Evolutionary conservation across 2,888 invertebrate species (phyloP).

Genomic region (Cetonia aurata): DNA sequence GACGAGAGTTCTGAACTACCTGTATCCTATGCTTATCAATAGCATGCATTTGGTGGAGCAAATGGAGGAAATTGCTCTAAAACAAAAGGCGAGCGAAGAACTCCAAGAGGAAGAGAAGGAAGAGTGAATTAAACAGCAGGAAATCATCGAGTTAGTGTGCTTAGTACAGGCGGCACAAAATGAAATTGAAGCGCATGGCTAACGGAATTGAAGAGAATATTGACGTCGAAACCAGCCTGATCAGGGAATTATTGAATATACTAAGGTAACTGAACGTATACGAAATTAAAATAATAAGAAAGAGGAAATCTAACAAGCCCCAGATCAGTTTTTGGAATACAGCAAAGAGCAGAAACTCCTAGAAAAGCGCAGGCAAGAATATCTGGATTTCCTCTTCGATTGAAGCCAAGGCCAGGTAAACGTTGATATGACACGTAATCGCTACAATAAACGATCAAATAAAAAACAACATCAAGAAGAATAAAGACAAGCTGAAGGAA

Average conservation of each 20-base stretch:
- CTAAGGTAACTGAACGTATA: conserved; percentile 70
- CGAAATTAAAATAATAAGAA: conserved; percentile 70
- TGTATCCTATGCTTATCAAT: too few species aligned
- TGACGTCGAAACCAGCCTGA: conserved; percentile 56
- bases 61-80: conserved; percentile 61
- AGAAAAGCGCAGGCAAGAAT: conserved; percentile 64
- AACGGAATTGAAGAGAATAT: conserved; percentile 66
- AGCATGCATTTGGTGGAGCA: conserved; percentile 62
- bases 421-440: conserved; percentile 64
- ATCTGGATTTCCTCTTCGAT: conserved; percentile 69
- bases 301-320: conserved; percentile 61
- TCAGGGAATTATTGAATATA: conserved; percentile 67
- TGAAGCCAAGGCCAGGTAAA: conserved; percentile 68
- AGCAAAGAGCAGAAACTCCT: conserved; percentile 62
- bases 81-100: conserved; percentile 56
- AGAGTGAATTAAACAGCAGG: conserved; percentile 60
- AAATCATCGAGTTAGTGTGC: conserved; percentile 63
- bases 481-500: conserved; percentile 65
- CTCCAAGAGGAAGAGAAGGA: conserved; percentile 57
- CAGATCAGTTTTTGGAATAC: conserved; percentile 62
- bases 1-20: too few species aligned
- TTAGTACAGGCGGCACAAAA: conserved; percentile 59
- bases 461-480: conserved; percentile 68
- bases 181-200: conserved; percentile 60
- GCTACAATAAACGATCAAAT: conserved; percentile 68